Evolutionary conservation across 2,888 invertebrate species (phyloP).

Genomic region (Hydropsyche betteni): DNA sequence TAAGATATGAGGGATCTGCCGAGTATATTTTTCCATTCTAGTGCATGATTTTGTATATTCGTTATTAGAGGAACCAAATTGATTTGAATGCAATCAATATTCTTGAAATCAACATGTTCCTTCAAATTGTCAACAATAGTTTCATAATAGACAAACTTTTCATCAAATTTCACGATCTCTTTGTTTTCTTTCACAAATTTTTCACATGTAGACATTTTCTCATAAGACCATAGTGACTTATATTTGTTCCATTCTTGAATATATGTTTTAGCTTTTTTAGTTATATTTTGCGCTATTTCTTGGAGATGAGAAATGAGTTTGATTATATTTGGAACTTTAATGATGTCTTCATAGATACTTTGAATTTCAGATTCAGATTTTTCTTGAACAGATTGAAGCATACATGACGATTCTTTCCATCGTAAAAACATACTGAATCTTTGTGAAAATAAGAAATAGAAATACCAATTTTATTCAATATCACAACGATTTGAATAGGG

Average conservation of each 20-base stretch:
- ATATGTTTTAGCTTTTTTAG: constrained; percentile 72
- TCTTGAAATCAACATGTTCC: constrained; percentile 67
- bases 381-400: constrained; percentile 73
- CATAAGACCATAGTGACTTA: constrained; percentile 78
- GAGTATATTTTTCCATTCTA: constrained; percentile 80
- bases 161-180: constrained; percentile 73
- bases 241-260: constrained; percentile 78
- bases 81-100: constrained; percentile 76
- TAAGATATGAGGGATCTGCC: constrained; percentile 74
- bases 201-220: constrained; percentile 78
- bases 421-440: constrained; percentile 80
- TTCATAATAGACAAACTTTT: constrained; percentile 85
- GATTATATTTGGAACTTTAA: constrained; percentile 75
- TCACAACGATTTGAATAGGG: too few relatives aligned
- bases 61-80: constrained; percentile 77
- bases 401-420: constrained; percentile 86
- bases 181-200: constrained; percentile 75
- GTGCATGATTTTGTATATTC: constrained; percentile 76
- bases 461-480: neutral
- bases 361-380: constrained; percentile 64
- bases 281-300: constrained; percentile 71
- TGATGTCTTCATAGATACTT: constrained; percentile 80
- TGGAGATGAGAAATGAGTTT: constrained; percentile 74
- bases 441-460: constrained; percentile 40
- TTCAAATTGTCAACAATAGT: constrained; percentile 76